Percentiles rank a stretch among this genome's conserved stretches.
Evolutionary conservation across 2,888 invertebrate genomes (phyloP).

Genomic region (Cerastis leucographa): DNA sequence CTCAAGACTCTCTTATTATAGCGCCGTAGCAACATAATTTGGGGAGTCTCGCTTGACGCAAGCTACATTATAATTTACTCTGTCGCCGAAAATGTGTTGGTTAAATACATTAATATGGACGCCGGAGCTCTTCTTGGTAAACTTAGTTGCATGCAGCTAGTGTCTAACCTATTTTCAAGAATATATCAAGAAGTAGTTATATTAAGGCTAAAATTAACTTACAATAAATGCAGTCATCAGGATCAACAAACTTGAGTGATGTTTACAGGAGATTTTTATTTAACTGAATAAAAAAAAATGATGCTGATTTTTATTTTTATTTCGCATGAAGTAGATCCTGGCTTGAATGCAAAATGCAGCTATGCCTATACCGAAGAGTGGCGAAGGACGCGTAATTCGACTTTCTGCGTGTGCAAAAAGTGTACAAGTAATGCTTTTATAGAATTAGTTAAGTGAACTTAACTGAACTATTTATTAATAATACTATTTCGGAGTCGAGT

Average conservation of each 20-base stretch:
- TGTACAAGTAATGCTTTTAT: too few relatives aligned
- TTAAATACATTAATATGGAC: conserved; percentile 46
- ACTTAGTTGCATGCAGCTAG: conserved; percentile 25
- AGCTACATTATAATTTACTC: conserved; percentile 41
- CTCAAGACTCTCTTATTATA: conserved; percentile 8
- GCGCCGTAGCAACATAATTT: conserved; percentile 14
- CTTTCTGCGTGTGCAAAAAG: too few relatives aligned
- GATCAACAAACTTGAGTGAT: background rate
- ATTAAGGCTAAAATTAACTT: background rate
- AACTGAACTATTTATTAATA: too few relatives aligned
- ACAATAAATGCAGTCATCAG: background rate
- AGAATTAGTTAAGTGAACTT: too few relatives aligned
- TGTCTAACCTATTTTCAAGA: background rate
- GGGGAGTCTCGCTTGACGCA: conserved; percentile 21
- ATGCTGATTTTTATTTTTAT: background rate
- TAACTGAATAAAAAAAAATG: background rate
- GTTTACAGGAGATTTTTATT: background rate
- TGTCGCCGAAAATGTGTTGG: conserved; percentile 38
- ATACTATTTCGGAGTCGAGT: background rate
- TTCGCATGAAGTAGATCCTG: background rate
- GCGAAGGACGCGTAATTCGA: background rate
- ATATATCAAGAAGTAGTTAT: background rate
- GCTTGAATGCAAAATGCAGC: background rate
- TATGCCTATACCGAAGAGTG: background rate
- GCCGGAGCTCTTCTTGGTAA: conserved; percentile 38